These are phyloP conservation scores for Gymnothorax javanicus DNA, from an alignment of 2,797 vertebrate species.

Conservation along the genomic window DNA sequence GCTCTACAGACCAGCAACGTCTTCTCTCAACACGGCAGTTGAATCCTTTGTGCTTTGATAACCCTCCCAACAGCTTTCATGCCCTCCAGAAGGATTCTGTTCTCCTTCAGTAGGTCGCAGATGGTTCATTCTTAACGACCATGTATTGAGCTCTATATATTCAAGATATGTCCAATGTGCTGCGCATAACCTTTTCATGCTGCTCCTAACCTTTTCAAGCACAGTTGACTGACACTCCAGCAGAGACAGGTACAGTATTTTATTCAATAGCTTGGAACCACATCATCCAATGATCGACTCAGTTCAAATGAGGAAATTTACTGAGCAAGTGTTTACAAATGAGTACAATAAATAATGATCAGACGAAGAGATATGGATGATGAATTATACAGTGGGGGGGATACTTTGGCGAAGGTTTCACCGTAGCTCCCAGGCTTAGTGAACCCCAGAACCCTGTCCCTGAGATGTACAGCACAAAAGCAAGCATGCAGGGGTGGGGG, in stretches of 20 bases:
- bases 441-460: no score
- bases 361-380: no score
- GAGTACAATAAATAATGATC: no score
- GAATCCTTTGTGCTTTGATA: slow-evolving; percentile 16
- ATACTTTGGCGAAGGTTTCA: no score
- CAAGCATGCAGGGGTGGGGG: no score
- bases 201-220: no score
- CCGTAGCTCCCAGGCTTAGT: no score
- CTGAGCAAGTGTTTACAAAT: no score
- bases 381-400: no score
- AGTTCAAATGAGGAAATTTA: neutral
- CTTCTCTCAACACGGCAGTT: neutral
- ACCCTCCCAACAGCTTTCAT: neutral
- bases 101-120: neutral
- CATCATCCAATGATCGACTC: neutral
- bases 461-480: no score
- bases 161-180: neutral
- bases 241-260: neutral
- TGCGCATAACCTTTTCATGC: neutral
- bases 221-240: neutral
- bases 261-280: neutral
- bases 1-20: neutral
- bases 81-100: neutral
- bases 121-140: neutral
- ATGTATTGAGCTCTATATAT: neutral